These are phyloP conservation scores for Sturnus vulgaris DNA, from an alignment of 2,113 vertebrate genomes.

Conservation along the genomic window DNA sequence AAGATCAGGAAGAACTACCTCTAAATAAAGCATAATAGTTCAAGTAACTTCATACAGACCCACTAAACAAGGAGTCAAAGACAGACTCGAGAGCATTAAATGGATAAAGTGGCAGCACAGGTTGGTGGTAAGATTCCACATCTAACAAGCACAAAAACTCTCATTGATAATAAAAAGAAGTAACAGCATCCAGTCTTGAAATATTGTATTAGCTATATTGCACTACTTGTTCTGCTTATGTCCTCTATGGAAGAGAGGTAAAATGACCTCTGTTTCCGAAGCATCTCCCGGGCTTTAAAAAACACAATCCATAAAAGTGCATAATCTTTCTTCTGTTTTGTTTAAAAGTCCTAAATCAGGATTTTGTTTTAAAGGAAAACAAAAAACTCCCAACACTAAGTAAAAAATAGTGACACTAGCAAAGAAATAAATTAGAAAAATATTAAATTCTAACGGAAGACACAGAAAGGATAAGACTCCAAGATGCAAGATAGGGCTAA, in stretches of 20 bases:
- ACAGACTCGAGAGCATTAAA: not conserved
- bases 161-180: not conserved
- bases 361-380: not conserved
- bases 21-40: accelerated
- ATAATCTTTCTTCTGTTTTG: not conserved
- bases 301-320: accelerated
- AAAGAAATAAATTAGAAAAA: not conserved
- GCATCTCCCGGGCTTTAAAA: not conserved
- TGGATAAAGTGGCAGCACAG: not conserved
- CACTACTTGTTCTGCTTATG: not conserved
- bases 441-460: not conserved
- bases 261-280: not conserved
- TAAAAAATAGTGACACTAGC: not conserved
- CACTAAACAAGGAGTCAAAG: not conserved
- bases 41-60: not conserved
- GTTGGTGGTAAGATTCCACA: not conserved
- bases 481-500: accelerated
- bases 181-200: not conserved
- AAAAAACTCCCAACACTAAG: not conserved
- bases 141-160: not conserved
- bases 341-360: not conserved
- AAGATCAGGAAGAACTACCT: not conserved
- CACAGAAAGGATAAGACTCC: not conserved
- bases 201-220: not conserved
- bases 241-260: not conserved